Evolutionary conservation across 2,113 vertebrate genomes (phyloP), one percentile per base, ranked within the genome.

Genomic region (Atherinomorus stipes): DNA sequence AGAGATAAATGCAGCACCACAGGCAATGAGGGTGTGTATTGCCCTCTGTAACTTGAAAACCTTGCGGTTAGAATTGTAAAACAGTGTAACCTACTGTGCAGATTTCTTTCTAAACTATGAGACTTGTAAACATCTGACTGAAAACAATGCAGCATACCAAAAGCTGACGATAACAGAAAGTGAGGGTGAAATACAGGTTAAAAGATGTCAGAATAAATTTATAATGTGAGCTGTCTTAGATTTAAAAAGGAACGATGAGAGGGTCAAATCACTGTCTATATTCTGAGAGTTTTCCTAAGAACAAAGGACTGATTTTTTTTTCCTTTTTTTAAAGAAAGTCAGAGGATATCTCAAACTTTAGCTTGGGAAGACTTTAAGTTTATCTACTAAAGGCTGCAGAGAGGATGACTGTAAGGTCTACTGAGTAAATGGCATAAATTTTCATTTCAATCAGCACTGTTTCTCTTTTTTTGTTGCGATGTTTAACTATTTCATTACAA

Each of bases 111-210:
- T 15, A 62, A 74, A 61, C n/a, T 56, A 34, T 45, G 28, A 23
- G 61, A 62, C 73, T 71, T 69, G 69, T 75, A 77, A 77, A 82
- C 69, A 70, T 44, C 62, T 70, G 71, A 71, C n/a, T 70, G 31
- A 71, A 72, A 42, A 45, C 3, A 11, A 56, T 28, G 58, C 58
- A 16, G 22, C 70, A 31, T 28, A 51, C 58, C 19, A 31, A 61
- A 54, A 37, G 64, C 60, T 64, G 23, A 60, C 68, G 15, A 31
- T 61, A 53, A 56, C 38, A 63, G 25, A 65, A 50, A 63, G 62
- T 34, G 50, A 50, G 71, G 53, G 54, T 62, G 64, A 64, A 71
- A 74, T 54, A 82, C 59, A 60, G 45, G 49, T 65, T 66, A 64
- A 7, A 63, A 7, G 4, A 50, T 51, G 62, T 40, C 64, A 70